Evolutionary conservation across 1,140 invertebrate species (phyloP).

Genomic region (Sarcophaga peregrina): DNA sequence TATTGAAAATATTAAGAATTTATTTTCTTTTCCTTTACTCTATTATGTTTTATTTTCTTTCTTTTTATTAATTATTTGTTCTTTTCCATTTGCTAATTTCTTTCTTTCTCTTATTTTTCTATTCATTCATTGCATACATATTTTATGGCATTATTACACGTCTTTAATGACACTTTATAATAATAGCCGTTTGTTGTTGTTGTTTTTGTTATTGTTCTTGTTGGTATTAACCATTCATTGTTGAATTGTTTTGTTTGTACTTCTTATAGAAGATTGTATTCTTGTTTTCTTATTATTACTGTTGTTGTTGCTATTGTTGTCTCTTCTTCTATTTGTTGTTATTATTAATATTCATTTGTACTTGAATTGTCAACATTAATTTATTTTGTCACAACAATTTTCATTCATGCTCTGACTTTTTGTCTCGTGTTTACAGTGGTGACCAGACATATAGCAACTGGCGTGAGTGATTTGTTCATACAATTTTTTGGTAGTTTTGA

Average conservation of each 20-base stretch:
- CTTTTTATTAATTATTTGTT: not conserved
- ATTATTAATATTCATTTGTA: conserved; percentile 24
- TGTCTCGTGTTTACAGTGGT: not conserved
- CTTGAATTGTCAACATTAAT: conserved; percentile 19
- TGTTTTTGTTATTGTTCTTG: too few relatives aligned
- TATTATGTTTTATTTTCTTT: not conserved
- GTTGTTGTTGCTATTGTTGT: conserved; percentile 8
- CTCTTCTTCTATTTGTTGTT: not conserved
- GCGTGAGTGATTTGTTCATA: too few relatives aligned
- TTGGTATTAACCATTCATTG: too few relatives aligned
- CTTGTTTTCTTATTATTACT: not conserved
- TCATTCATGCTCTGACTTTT: not conserved
- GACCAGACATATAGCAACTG: too few relatives aligned
- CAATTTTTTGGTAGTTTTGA: too few relatives aligned
- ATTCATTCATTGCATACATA: too few relatives aligned
- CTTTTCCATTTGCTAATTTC: too few relatives aligned
- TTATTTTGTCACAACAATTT: not conserved
- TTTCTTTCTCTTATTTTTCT: not conserved
- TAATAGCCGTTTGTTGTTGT: too few relatives aligned
- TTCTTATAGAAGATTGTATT: not conserved
- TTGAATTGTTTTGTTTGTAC: not conserved
- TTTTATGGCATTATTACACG: not conserved
- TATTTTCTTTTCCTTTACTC: not conserved
- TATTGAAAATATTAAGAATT: too few relatives aligned
- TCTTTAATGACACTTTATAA: too few relatives aligned